Evolutionary conservation across 1,140 invertebrate species (phyloP).

Genomic region (Bursaphelenchus mucronatus): DNA sequence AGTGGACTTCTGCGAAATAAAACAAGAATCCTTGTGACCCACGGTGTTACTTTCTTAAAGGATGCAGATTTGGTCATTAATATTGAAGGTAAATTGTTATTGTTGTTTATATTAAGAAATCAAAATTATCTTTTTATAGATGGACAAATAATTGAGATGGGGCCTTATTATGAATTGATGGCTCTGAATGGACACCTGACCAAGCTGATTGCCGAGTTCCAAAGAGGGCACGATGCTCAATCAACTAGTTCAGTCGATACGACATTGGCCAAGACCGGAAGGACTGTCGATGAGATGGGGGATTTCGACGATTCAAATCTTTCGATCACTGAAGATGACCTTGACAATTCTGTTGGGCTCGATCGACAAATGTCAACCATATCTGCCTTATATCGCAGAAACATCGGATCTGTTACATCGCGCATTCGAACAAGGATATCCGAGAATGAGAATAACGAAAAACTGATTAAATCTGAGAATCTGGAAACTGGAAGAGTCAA

Average conservation of each 20-base stretch:
- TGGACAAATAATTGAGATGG: conserved; percentile 47
- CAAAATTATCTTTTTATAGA: conserved; percentile 37
- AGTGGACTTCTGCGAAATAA: conserved; percentile 56
- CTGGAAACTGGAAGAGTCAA: conserved; percentile 45
- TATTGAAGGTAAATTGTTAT: conserved; percentile 33
- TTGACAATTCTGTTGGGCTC: conserved; percentile 15
- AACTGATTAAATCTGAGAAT: conserved; percentile 29
- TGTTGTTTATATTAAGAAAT: conserved; percentile 2
- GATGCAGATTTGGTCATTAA: conserved; percentile 51
- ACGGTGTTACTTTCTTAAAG: conserved; percentile 45
- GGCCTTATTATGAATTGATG: conserved; percentile 48
- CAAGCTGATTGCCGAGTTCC: conserved; percentile 41
- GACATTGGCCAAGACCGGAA: background rate
- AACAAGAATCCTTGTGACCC: conserved; percentile 55
- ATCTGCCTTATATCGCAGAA: conserved; percentile 22
- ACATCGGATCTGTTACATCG: conserved; percentile 5
- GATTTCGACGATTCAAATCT: conserved; percentile 28
- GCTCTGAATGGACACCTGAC: conserved; percentile 32
- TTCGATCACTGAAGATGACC: conserved; percentile 17
- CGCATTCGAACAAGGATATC: background rate
- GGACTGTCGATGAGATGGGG: background rate
- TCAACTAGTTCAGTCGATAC: conserved; percentile 4
- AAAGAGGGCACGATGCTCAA: conserved; percentile 24
- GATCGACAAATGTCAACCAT: conserved; percentile 29
- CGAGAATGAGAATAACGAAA: background rate